These are phyloP conservation scores for Parambassis ranga DNA, from an alignment of 2,797 vertebrate species.

Conservation along the genomic window DNA sequence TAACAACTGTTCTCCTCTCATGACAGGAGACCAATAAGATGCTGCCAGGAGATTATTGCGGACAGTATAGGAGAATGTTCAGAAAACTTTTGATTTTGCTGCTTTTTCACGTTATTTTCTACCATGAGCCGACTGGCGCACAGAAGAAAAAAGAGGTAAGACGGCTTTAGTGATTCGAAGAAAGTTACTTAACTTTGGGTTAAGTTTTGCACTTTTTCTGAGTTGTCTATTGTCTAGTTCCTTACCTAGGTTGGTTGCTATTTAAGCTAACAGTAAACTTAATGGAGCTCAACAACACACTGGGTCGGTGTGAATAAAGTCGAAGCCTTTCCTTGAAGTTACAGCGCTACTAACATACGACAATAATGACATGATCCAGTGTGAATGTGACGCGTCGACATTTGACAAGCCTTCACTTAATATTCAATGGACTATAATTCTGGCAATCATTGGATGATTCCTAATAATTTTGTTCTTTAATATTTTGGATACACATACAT, in stretches of 20 bases:
- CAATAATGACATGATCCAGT: no score
- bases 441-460: no score
- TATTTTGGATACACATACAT: no score
- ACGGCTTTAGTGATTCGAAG: accelerated
- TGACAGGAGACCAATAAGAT: slow-evolving; percentile 57
- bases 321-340: no score
- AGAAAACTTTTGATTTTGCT: slow-evolving; percentile 63
- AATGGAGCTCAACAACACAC: neutral
- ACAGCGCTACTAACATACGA: no score
- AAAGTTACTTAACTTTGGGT: neutral
- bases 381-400: no score
- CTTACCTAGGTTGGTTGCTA: neutral
- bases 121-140: slow-evolving; percentile 27
- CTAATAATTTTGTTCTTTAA: no score
- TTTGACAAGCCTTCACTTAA: no score
- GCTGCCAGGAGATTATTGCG: slow-evolving; percentile 53
- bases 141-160: slow-evolving; percentile 83
- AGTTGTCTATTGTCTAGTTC: neutral
- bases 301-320: neutral
- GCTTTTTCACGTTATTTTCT: slow-evolving; percentile 37
- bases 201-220: neutral
- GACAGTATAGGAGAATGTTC: slow-evolving; percentile 60
- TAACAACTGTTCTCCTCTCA: slow-evolving; percentile 4
- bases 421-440: no score
- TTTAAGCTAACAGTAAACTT: slow-evolving; percentile 15